These are phyloP conservation scores for Diadophis punctatus DNA, from an alignment of 2,113 vertebrate species.

Conservation along the genomic window DNA sequence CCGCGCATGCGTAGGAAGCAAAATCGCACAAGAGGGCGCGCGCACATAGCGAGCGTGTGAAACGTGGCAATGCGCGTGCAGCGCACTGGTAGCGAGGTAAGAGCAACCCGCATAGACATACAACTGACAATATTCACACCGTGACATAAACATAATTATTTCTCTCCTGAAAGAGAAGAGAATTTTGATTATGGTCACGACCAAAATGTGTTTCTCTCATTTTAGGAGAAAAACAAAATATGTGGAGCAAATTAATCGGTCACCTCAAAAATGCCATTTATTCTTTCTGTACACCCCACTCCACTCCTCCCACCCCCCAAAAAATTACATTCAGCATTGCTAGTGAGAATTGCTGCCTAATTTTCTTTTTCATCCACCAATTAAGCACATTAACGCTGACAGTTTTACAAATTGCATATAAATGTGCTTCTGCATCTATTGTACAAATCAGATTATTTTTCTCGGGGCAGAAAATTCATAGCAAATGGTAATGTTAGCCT, in stretches of 20 bases:
- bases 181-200: neutral
- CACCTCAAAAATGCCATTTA: neutral
- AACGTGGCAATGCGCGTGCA: no score
- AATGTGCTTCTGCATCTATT: neutral
- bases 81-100: no score
- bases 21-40: no score
- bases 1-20: no score
- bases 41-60: no score
- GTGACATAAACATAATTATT: neutral
- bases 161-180: neutral
- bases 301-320: no score
- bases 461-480: neutral
- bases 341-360: neutral
- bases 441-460: constrained; percentile 10
- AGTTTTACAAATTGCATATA: neutral
- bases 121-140: no score
- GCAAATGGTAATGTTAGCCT: constrained; percentile 1
- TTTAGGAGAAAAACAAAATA: neutral
- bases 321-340: neutral
- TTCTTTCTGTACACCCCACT: neutral
- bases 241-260: neutral
- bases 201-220: neutral
- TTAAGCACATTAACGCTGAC: neutral
- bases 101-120: no score
- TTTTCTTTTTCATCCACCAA: neutral